phyloP scores from a whole-genome alignment of 2,797 vertebrate genomes.

The Sebastes trivittatus region DNA sequence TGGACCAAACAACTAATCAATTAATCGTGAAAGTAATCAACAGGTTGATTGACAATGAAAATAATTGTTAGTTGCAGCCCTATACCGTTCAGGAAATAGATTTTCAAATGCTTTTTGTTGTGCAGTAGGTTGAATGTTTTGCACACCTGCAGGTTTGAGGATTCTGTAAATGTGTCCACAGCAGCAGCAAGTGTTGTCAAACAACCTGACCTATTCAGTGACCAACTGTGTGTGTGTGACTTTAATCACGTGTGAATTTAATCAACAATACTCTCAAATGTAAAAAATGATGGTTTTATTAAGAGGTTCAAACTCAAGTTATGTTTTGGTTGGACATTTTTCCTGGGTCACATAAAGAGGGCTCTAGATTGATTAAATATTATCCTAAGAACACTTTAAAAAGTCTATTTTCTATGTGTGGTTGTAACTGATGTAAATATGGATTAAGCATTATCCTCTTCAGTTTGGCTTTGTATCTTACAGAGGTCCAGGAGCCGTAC shows the following conservation, averaged over 20 bases:
- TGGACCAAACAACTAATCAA: no score
- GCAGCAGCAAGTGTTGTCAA: not conserved
- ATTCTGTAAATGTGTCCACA: not conserved
- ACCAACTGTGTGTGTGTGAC: not conserved
- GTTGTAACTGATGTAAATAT: not conserved
- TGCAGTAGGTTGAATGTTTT: not conserved
- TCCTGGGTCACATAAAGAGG: not conserved
- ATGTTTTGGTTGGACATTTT: not conserved
- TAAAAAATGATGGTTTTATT: fast-evolving
- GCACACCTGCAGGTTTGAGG: no score
- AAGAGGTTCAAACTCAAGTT: not conserved
- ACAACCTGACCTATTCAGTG: not conserved
- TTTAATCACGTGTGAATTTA: not conserved
- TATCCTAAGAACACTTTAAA: not conserved
- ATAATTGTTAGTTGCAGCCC: no score
- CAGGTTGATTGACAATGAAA: no score
- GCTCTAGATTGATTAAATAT: not conserved
- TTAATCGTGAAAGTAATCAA: no score
- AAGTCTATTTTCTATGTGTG: not conserved
- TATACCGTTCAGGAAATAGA: not conserved
- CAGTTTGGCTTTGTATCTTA: constrained; percentile 36
- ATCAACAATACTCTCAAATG: not conserved
- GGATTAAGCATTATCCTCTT: not conserved
- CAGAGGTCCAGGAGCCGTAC: constrained; percentile 98
- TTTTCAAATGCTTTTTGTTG: not conserved